phyloP scores from a whole-genome alignment of 2,797 vertebrate species.

The Sebastiscus tertius region DNA sequence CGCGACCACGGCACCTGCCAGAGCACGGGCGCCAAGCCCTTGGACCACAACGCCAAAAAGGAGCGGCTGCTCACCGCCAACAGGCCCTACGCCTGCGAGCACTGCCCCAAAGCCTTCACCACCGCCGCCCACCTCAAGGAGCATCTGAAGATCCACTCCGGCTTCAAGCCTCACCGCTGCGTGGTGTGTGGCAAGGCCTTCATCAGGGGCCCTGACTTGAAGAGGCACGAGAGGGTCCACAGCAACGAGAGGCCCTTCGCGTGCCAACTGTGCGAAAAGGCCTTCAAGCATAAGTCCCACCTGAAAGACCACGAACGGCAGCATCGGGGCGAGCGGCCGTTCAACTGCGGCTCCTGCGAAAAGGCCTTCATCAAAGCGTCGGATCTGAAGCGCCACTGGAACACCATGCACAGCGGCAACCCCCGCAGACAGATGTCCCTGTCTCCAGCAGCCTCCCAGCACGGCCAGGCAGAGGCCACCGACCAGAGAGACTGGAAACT shows the following conservation, averaged over 20 bases:
- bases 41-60: slow-evolving; percentile 92
- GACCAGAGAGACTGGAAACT: slow-evolving; percentile 93
- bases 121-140: slow-evolving; percentile 98
- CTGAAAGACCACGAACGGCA: slow-evolving; percentile 98
- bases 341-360: slow-evolving; percentile 96
- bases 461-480: slow-evolving; percentile 78
- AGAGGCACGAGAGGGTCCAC: slow-evolving; percentile 97
- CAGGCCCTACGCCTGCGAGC: slow-evolving; percentile 95
- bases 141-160: slow-evolving; percentile 98
- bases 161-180: slow-evolving; percentile 97
- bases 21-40: slow-evolving; percentile 88
- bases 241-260: slow-evolving; percentile 97
- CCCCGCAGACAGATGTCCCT: slow-evolving; percentile 91
- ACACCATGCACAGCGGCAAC: slow-evolving; percentile 94
- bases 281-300: slow-evolving; percentile 99
- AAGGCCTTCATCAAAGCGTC: slow-evolving; percentile 99
- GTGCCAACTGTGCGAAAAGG: slow-evolving; percentile 98
- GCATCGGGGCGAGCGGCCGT: slow-evolving; percentile 96
- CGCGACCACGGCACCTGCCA: slow-evolving; percentile 93
- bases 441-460: slow-evolving; percentile 90
- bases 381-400: slow-evolving; percentile 97
- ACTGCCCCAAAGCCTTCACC: slow-evolving; percentile 98
- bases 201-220: slow-evolving; percentile 95
- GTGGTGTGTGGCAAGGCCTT: slow-evolving; percentile 98
- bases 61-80: slow-evolving; percentile 97